Percentiles rank a stretch among this genome's conserved stretches.
phyloP scores from a whole-genome alignment of 2,888 invertebrate genomes.

The Lepidonotus clava region DNA sequence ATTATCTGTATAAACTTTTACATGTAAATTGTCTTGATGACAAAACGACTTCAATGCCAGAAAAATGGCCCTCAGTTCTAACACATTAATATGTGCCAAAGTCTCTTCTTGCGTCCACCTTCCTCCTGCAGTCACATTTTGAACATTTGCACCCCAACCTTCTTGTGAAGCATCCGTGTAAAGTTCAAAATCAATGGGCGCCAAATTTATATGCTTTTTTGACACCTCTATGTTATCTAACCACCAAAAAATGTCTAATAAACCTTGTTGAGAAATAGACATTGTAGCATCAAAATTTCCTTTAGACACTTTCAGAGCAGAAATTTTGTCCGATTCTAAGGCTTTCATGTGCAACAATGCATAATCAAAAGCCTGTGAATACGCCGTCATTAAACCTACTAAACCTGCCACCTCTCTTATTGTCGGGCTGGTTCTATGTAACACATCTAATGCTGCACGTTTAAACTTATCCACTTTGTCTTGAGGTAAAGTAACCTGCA shows the following conservation, averaged over 20 bases:
- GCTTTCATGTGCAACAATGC: neutral
- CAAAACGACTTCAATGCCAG: too few species aligned
- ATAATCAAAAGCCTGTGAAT: neutral
- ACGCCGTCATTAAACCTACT: constrained; percentile 1
- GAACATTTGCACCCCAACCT: too few species aligned
- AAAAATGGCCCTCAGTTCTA: too few species aligned
- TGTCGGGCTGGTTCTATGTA: neutral
- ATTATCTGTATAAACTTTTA: too few species aligned
- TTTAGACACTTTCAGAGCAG: neutral
- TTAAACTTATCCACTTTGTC: neutral
- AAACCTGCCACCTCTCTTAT: neutral
- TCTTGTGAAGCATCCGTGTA: too few species aligned
- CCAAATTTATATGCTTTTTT: too few species aligned
- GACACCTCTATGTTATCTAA: too few species aligned
- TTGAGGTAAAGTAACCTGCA: neutral
- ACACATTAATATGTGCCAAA: too few species aligned
- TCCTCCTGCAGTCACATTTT: too few species aligned
- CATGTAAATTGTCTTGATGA: too few species aligned
- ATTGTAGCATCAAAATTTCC: neutral
- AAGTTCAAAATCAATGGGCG: too few species aligned
- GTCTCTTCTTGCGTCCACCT: too few species aligned
- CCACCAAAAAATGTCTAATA: neutral
- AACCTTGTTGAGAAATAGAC: neutral
- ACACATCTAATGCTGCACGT: neutral
- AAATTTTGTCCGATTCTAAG: neutral